Percentiles rank a stretch among this genome's conserved stretches.
Evolutionary conservation across 2,888 invertebrate species (phyloP).

Genomic region (Adelognathus sp.): DNA sequence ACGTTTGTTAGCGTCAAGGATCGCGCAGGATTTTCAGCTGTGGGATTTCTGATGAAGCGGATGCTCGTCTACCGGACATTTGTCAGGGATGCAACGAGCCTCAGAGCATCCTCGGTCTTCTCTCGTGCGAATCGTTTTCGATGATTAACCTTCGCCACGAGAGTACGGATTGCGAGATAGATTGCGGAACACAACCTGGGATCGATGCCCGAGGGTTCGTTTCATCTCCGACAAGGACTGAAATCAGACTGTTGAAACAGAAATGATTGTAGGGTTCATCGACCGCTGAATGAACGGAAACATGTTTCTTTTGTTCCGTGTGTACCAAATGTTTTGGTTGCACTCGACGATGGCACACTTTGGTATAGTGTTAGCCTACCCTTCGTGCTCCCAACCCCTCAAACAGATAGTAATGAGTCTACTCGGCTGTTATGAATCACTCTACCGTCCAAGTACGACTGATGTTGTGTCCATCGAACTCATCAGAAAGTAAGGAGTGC

Average conservation of each 20-base stretch:
- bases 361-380: too few relatives aligned
- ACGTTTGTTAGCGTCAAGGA: background rate
- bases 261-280: too few relatives aligned
- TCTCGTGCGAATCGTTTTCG: slow-evolving; percentile 62
- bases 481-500: too few relatives aligned
- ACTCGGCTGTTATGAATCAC: too few relatives aligned
- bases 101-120: slow-evolving; percentile 57
- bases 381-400: too few relatives aligned
- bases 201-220: background rate
- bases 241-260: background rate
- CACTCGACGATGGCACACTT: too few relatives aligned
- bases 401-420: too few relatives aligned
- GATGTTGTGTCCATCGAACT: too few relatives aligned
- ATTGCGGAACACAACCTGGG: background rate
- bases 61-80: slow-evolving; percentile 63
- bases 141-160: slow-evolving; percentile 64
- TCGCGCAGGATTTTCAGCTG: slow-evolving; percentile 32
- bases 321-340: too few relatives aligned
- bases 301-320: too few relatives aligned
- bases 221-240: background rate
- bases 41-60: slow-evolving; percentile 58
- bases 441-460: too few relatives aligned
- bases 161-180: slow-evolving; percentile 5
- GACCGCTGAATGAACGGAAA: too few relatives aligned
- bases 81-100: slow-evolving; percentile 63